phyloP scores from a whole-genome alignment of 2,797 vertebrate genomes.

The Pipistrellus pygmaeus region DNA sequence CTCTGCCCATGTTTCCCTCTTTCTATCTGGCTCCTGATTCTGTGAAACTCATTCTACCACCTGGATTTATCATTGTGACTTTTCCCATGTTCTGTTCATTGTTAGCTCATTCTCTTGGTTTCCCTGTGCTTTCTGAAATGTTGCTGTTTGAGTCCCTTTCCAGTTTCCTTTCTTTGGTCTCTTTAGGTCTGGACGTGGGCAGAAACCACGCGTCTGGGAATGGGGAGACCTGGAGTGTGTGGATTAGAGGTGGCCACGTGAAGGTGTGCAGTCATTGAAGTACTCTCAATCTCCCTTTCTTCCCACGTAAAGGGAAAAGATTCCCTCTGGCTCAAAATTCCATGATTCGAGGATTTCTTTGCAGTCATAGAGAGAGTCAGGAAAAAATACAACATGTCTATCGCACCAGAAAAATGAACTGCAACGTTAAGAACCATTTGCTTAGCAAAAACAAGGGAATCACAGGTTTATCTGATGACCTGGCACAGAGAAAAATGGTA shows the following conservation, averaged over 20 bases:
- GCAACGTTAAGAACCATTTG: background rate
- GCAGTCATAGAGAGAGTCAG: background rate
- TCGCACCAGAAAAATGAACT: constrained; percentile 38
- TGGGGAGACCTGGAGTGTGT: background rate
- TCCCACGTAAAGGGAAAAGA: background rate
- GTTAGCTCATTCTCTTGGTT: background rate
- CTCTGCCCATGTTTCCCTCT: background rate
- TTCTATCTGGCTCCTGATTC: background rate
- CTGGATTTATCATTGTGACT: background rate
- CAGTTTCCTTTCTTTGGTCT: constrained; percentile 18
- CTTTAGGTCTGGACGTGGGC: background rate
- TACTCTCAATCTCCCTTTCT: constrained; percentile 1
- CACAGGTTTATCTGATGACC: constrained; percentile 61
- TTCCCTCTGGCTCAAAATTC: background rate
- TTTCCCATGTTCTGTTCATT: background rate
- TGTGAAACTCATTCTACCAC: constrained; percentile 42
- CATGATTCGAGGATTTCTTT: constrained; percentile 52
- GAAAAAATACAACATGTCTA: background rate
- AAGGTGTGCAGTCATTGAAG: background rate
- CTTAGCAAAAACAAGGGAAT: constrained; percentile 61
- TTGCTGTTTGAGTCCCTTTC: background rate
- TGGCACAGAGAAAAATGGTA: constrained; percentile 42
- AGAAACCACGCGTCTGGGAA: background rate
- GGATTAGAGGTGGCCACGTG: no score
- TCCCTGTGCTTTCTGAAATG: constrained; percentile 18